phyloP scores from a whole-genome alignment of 1,140 invertebrate species.

The Teleopsis dalmanni region DNA sequence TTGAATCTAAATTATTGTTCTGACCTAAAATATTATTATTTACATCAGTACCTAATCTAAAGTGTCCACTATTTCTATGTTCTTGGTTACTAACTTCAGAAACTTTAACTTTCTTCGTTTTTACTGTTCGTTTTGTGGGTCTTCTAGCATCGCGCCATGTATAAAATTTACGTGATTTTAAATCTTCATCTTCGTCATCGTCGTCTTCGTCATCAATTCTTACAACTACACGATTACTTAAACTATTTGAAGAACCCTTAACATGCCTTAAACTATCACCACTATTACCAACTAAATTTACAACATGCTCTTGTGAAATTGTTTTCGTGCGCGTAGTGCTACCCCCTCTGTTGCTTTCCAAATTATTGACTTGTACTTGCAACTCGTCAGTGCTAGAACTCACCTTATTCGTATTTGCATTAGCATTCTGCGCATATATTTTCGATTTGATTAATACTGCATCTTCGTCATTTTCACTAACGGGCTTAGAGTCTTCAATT shows the following conservation, averaged over 20 bases:
- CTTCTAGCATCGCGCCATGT: constrained; percentile 17
- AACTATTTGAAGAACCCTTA: constrained; percentile 27
- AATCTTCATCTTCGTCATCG: constrained; percentile 3
- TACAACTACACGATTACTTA: constrained; percentile 18
- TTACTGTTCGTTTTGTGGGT: constrained; percentile 10
- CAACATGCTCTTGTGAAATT: constrained; percentile 13
- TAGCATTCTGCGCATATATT: constrained; percentile 4
- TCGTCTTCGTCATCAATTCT: background rate
- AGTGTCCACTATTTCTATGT: too few relatives aligned
- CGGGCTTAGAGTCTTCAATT: constrained; percentile 12
- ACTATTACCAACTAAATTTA: constrained; percentile 32
- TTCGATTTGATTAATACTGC: constrained; percentile 16
- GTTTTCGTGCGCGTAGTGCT: constrained; percentile 13
- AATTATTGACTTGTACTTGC: constrained; percentile 4
- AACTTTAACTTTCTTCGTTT: constrained; percentile 7
- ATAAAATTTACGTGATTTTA: constrained; percentile 9
- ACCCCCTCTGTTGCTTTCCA: constrained; percentile 4
- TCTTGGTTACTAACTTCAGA: background rate
- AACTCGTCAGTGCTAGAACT: constrained; percentile 12
- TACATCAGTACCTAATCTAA: too few relatives aligned
- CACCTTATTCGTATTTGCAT: constrained; percentile 10
- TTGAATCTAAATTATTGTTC: background rate
- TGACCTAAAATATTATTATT: constrained; percentile 3
- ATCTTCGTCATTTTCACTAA: constrained; percentile 7
- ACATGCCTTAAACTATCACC: constrained; percentile 36